Base-by-base conservation (phyloP, 1,140 invertebrate species). In the Zophobas morio region DNA sequence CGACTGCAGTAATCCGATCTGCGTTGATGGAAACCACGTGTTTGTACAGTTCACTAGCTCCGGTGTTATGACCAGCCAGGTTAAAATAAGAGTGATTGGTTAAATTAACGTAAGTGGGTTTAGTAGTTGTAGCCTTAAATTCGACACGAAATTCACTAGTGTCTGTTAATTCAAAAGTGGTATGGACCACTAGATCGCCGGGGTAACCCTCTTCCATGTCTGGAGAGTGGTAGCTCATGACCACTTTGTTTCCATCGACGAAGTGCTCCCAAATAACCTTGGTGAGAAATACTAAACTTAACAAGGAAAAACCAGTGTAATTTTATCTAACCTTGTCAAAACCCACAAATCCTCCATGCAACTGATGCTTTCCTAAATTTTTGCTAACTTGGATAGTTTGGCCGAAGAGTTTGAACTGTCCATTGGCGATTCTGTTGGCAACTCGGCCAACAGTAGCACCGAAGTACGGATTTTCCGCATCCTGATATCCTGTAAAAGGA, bases 71-170 rank as follows among this genome's bases (percentile, higher is more conserved):
- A 1, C 96, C 96, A 75, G 92, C 95, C 42, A 99, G 87, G 87
- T 99, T 99, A 84, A 98, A 98, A 85, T 98, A 99, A 2, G 94
- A 90, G 85, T 99, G 97, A 86, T 98, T 98, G 0, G 96, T 96
- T 49, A 99, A 86, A 86, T 97, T 98, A 0, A 99, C 90, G 1
- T 95, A 92, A 0, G 96, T 98, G 3, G 93, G 88, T 84, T 94
- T 94, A 0, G 91, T 93, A 0, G 93, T 91, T 2, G 89, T 91
- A 0, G 95, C 94, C 74, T 89, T 88, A 86, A 95, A 96, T 32
- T 91, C 86, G 2, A 98, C 89, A 5, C 88, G 84, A 0, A 98
- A 87, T 75, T 90, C 89, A 80, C 95, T 93, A 54, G 95, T 90
- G 20, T 91, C 87, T 1, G 89, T 92, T 0, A 99, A 86, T 76